Evolutionary conservation across 2,113 vertebrate genomes (phyloP), one percentile per base, ranked within the genome.

Genomic region (Heterotis niloticus): DNA sequence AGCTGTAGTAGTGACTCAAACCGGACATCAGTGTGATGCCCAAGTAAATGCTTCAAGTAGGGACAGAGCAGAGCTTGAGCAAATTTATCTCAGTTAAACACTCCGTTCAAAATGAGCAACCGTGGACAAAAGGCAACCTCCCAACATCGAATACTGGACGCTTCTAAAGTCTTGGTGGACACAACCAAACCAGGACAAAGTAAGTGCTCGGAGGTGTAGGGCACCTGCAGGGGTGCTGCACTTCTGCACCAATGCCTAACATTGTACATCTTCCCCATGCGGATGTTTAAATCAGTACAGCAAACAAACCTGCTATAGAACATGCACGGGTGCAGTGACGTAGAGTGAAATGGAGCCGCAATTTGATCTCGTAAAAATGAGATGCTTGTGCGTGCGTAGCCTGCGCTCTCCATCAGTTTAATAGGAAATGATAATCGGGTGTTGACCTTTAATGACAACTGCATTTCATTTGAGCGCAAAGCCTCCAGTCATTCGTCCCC

Each of bases 361-460:
- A 23, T 72, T 72, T 72, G 34, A 72, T 34, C 51, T 72, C 34
- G 52, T 72, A 72, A 44, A 44, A 44, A 44, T 44, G 34, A 44
- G 34, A 72, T 72, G 69, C 34, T 1, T 51, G 44, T 72, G 54
- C 11, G 69, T 13, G 11, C 44, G 3, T 0, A 20, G 10, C 44
- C 69, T 4, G 51, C 34, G 34, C 51, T 70, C 34, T 44, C 34
- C 34, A 44, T 70, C 18, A 20, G 17, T 72, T 72, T 72, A 72
- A 72, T 72, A 52, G 52, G 51, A 51, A 72, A 72, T 54, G 20
- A 17, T 24, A 74, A 28, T 74, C 23, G 57, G 54, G 72, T 44
- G 44, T 59, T 59, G 72, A 74, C 52, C 72, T 74, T 74, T 74
- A 26, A 54, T 57, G 54, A 74, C 54, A 72, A 34, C 51, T 51